Evolutionary conservation across 2,888 invertebrate genomes (phyloP), one percentile per base, ranked within the genome.

Genomic region (Gonocerus acuteangulatus): DNA sequence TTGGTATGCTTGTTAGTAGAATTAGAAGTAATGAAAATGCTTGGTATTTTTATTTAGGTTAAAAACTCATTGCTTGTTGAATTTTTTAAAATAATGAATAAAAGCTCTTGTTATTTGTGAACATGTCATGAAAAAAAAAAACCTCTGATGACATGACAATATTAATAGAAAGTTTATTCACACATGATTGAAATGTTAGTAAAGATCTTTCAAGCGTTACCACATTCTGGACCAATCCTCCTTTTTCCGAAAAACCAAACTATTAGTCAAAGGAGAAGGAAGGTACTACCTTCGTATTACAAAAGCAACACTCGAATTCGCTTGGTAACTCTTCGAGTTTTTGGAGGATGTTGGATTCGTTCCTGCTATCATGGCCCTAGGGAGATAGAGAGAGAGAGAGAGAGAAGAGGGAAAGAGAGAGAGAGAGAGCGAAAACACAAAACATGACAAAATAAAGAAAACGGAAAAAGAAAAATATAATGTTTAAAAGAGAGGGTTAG

Each of bases 241-340:
- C 7, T 9, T 54, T 39, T 36, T 36, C 39, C 21, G 19, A 51
- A n/a, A 51, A 42, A 39, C 15, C 39, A 39, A 54, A 19, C 54
- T 54, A 54, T 54, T 54, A 54, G 42, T 54, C 42, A 54, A 18
- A 54, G 15, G 39, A 22, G 18, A 23, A 54, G 54, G 57, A 27
- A 57, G 27, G 32, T 57, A 61, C 61, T 87, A 91, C 91, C 90
- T 91, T 91, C 77, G 89, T 86, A 79, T 89, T 89, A 85, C 91
- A 92, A 87, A 90, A 92, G 85, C 91, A 92, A 87, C 92, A 92
- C 84, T 92, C 92, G 84, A 90, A 89, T 82, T 91, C 91, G 82
- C 88, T 90, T 80, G 90, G 90, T 78, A 89, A 83, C 81, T 91
- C 90, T 81, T 89, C 89, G 79, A 85, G 79, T 82, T 83, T 83